Evolutionary conservation across 1,140 invertebrate genomes (phyloP).

Genomic region (Drosophila neocordata): DNA sequence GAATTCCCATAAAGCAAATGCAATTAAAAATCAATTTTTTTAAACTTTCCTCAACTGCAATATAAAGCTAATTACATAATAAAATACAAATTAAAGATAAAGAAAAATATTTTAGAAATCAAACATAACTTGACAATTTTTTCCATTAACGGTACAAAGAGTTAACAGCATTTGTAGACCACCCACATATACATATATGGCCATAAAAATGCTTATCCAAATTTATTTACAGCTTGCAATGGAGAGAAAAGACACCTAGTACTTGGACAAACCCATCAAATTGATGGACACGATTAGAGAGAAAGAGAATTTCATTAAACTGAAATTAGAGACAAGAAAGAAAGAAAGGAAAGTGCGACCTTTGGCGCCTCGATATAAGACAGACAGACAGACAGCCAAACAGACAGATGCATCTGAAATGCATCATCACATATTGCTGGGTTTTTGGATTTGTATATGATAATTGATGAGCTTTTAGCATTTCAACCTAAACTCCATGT

Average conservation of each 20-base stretch:
- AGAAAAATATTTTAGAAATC: background rate
- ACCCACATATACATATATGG: conserved; percentile 1
- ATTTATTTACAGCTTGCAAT: conserved; percentile 32
- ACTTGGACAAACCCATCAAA: conserved; percentile 56
- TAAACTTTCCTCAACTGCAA: background rate
- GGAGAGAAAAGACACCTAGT: conserved; percentile 36
- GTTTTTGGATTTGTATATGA: conserved; percentile 30
- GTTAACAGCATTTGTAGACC: background rate
- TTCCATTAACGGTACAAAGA: background rate
- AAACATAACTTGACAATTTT: background rate
- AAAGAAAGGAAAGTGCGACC: conserved; percentile 69
- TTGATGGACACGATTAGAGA: conserved; percentile 77
- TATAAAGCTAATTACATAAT: background rate
- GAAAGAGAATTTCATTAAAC: conserved; percentile 39
- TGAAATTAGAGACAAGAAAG: too few species aligned
- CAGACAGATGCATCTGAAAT: conserved; percentile 61
- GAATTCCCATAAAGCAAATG: too few species aligned
- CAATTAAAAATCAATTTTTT: background rate
- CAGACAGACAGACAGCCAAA: background rate
- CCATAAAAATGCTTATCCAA: conserved; percentile 12
- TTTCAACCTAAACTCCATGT: conserved; percentile 53
- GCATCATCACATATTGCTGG: conserved; percentile 2
- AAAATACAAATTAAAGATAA: background rate
- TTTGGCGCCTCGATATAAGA: conserved; percentile 64
- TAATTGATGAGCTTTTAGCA: conserved; percentile 81